Evolutionary conservation across 2,888 invertebrate genomes (phyloP).

Genomic region (Lamproptera curius): DNA sequence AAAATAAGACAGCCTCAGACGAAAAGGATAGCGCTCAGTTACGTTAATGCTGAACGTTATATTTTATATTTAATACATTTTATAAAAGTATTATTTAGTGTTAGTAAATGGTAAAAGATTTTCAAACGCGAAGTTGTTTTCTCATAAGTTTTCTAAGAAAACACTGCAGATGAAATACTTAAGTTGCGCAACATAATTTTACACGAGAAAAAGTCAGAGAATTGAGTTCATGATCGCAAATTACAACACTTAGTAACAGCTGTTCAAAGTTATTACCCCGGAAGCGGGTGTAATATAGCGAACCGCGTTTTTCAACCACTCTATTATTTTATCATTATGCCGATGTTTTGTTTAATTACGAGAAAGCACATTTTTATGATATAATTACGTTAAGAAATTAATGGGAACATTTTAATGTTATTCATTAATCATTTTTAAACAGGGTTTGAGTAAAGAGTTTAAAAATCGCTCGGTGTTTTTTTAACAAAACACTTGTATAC

Average conservation of each 20-base stretch:
- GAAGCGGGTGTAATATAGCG: conserved; percentile 5
- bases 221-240: conserved; percentile 7
- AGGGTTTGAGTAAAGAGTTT: no score
- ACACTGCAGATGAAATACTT: background rate
- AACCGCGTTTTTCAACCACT: conserved; percentile 3
- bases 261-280: conserved; percentile 11
- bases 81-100: no score
- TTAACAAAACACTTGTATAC: no score
- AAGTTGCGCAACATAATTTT: background rate
- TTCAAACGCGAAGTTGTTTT: no score
- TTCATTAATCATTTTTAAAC: no score
- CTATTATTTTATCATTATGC: background rate
- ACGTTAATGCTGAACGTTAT: background rate
- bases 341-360: conserved; percentile 7
- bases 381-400: no score
- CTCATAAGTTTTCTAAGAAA: background rate
- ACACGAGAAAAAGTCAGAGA: background rate
- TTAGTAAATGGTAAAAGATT: no score
- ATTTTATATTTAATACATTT: background rate
- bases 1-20: no score
- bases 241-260: conserved; percentile 13
- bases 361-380: no score
- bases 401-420: no score
- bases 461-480: no score
- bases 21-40: background rate